These are phyloP conservation scores for Diprion similis DNA, from an alignment of 1,140 invertebrate species.

Conservation along the genomic window DNA sequence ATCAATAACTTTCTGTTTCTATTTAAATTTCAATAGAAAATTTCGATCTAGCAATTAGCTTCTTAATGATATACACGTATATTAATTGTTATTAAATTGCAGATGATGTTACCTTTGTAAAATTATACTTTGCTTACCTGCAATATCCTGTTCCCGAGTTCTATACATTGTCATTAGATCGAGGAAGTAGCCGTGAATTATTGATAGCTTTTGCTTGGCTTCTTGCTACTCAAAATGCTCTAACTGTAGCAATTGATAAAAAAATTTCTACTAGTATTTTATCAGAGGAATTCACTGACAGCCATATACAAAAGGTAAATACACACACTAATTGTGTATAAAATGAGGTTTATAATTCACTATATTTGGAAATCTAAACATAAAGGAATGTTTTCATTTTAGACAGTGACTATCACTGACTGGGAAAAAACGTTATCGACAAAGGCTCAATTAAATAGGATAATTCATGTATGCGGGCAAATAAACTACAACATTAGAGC, in stretches of 20 bases:
- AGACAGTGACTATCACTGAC: not conserved
- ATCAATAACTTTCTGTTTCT: not conserved
- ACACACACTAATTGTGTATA: not conserved
- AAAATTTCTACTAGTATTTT: conserved; percentile 31
- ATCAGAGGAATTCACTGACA: conserved; percentile 22
- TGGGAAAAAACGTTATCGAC: conserved; percentile 15
- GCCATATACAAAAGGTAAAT: conserved; percentile 17
- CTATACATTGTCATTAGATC: conserved; percentile 32
- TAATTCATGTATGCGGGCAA: conserved; percentile 41
- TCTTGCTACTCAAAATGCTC: conserved; percentile 36
- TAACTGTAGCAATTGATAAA: conserved; percentile 28
- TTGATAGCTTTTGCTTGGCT: conserved; percentile 48
- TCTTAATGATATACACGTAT: too few relatives aligned
- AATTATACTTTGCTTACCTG: conserved; percentile 46
- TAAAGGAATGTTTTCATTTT: conserved; percentile 2
- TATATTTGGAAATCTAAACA: conserved; percentile 3
- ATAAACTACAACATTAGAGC: conserved; percentile 50
- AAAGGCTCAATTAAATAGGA: conserved; percentile 30
- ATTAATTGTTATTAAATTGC: conserved; percentile 20
- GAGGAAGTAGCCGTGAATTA: conserved; percentile 31
- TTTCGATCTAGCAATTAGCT: not conserved
- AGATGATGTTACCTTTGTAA: conserved; percentile 39
- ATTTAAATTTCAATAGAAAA: not conserved
- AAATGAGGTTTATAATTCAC: conserved; percentile 11
- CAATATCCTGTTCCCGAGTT: conserved; percentile 45